A percentile compares a stretch with the other conserved stretches of the same genome.
phyloP scores from a whole-genome alignment of 1,140 invertebrate genomes.

The Brachionus asplanchnoidis region DNA sequence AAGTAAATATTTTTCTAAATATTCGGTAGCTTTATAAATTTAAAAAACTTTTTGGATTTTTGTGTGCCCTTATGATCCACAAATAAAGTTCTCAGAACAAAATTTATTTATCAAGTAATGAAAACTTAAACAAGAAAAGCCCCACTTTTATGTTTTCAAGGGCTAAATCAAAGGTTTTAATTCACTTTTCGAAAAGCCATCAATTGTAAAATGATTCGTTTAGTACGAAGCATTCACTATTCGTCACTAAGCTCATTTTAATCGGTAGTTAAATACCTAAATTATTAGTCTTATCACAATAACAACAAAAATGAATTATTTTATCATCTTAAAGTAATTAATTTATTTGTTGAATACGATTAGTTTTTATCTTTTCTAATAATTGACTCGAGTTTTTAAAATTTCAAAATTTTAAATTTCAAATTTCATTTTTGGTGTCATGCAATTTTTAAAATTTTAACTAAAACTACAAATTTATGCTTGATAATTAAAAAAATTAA shows the following conservation, averaged over 20 bases:
- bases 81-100: neutral
- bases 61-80: neutral
- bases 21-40: constrained; percentile 19
- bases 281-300: neutral
- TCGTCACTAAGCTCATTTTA: neutral
- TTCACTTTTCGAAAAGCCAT: neutral
- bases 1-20: constrained; percentile 30
- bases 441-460: too few relatives aligned
- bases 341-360: neutral
- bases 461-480: too few relatives aligned
- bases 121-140: neutral
- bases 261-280: neutral
- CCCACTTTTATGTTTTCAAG: neutral
- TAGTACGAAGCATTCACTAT: neutral
- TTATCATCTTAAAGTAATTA: neutral
- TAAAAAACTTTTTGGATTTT: neutral
- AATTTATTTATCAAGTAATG: neutral
- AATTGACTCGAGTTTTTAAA: neutral
- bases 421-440: too few relatives aligned
- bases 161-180: neutral
- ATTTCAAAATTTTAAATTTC: too few relatives aligned
- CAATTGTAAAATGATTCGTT: neutral
- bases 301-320: neutral
- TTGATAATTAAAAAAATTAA: too few relatives aligned
- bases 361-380: neutral